Conservation (phyloP, 2,113 vertebrate genomes). For the Neomonachus schauinslandi region DNA sequence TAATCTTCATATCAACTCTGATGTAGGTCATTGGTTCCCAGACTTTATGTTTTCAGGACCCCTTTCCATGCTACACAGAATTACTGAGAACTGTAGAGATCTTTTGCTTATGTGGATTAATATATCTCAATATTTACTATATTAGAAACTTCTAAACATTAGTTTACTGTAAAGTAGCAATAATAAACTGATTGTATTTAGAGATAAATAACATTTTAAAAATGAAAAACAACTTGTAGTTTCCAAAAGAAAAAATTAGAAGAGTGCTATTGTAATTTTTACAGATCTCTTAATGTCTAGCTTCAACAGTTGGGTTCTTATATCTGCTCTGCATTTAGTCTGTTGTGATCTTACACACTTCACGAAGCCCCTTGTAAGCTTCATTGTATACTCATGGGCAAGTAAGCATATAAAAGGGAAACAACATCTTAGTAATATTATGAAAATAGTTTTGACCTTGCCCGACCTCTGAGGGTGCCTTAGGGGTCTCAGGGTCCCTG, state of each 20-base stretch:
- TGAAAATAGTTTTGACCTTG: constrained; percentile 48
- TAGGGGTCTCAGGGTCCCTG: background rate
- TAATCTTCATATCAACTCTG: background rate
- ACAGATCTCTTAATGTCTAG: background rate
- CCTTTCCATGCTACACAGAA: background rate
- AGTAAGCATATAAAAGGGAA: background rate
- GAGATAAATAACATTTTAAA: constrained; percentile 16
- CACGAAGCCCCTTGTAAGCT: background rate
- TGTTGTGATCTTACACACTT: background rate
- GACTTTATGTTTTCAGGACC: constrained; percentile 38
- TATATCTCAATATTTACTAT: constrained; percentile 14
- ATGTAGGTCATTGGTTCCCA: constrained; percentile 11
- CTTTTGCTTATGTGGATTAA: constrained; percentile 13
- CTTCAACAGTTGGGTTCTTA: background rate
- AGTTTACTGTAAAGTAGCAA: constrained; percentile 43
- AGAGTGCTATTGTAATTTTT: background rate
- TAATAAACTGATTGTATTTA: constrained; percentile 6
- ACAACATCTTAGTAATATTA: background rate
- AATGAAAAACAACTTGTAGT: background rate
- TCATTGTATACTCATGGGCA: background rate
- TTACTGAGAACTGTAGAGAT: constrained; percentile 20
- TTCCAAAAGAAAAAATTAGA: constrained; percentile 30
- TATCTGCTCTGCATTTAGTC: background rate
- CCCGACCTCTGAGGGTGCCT: background rate
- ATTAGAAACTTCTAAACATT: background rate